Percentiles rank a stretch among this genome's conserved stretches.
Evolutionary conservation across 2,113 vertebrate genomes (phyloP).

Genomic region (Apteryx owenii): DNA sequence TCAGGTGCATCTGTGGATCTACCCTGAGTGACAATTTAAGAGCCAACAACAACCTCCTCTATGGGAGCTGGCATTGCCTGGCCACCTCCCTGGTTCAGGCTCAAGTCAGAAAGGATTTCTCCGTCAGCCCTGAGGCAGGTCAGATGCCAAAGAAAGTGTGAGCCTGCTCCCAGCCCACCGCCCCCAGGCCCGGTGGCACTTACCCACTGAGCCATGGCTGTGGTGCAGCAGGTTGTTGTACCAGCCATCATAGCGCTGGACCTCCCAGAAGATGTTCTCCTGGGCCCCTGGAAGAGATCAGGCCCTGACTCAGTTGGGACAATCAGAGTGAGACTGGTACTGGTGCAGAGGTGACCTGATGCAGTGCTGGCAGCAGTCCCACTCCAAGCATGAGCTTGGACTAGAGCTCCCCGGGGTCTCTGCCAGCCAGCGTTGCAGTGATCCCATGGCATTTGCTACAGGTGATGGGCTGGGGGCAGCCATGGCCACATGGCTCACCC

Average conservation of each 20-base stretch:
- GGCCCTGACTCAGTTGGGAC: background rate
- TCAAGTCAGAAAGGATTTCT: background rate
- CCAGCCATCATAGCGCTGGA: conserved; percentile 95
- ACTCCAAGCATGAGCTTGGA: background rate
- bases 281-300: conserved; percentile 73
- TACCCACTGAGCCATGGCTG: conserved; percentile 83
- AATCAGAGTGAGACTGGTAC: background rate
- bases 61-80: background rate
- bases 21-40: background rate
- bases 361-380: no score
- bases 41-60: background rate
- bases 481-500: no score
- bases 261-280: conserved; percentile 82
- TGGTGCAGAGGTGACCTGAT: background rate
- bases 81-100: background rate
- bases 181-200: background rate
- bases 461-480: no score
- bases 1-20: background rate
- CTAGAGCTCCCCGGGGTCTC: background rate
- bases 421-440: no score
- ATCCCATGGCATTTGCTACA: no score
- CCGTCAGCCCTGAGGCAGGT: background rate
- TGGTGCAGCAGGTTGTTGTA: conserved; percentile 93
- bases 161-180: fast-evolving
- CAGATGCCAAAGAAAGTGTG: background rate